Evolutionary conservation across 2,888 invertebrate genomes (phyloP).

Genomic region (Actias luna): DNA sequence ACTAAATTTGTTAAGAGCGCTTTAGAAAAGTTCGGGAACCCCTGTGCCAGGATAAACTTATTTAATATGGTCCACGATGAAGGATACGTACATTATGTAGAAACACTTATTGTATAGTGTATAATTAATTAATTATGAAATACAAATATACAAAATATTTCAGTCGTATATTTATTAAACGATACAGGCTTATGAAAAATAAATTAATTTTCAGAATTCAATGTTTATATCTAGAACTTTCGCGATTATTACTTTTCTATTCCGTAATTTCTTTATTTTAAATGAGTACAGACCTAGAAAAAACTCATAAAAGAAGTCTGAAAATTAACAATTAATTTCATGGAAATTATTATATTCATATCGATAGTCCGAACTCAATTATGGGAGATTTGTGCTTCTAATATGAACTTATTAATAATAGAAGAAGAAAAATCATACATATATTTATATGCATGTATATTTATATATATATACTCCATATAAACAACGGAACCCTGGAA

Average conservation of each 20-base stretch:
- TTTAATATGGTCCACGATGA: conserved; percentile 1
- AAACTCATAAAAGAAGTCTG: background rate
- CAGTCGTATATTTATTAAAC: conserved; percentile 58
- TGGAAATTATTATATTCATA: background rate
- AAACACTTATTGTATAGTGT: background rate
- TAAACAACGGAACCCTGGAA: conserved; percentile 64
- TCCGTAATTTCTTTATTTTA: no score
- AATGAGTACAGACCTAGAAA: background rate
- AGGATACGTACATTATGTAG: background rate
- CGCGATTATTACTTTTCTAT: background rate
- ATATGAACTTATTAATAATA: background rate
- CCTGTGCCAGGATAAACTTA: no score
- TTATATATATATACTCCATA: conserved; percentile 28
- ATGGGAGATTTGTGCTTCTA: background rate
- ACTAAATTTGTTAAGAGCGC: no score
- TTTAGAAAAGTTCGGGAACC: no score
- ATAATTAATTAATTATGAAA: conserved; percentile 26
- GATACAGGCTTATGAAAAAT: conserved; percentile 32
- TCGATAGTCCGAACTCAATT: background rate
- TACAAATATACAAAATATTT: conserved; percentile 71
- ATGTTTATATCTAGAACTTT: background rate
- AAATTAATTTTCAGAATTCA: background rate
- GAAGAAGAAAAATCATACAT: background rate
- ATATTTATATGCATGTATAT: conserved; percentile 27
- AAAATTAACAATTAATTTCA: background rate